Evolutionary conservation across 2,113 vertebrate species (phyloP).

Genomic region (Tapirus terrestris): DNA sequence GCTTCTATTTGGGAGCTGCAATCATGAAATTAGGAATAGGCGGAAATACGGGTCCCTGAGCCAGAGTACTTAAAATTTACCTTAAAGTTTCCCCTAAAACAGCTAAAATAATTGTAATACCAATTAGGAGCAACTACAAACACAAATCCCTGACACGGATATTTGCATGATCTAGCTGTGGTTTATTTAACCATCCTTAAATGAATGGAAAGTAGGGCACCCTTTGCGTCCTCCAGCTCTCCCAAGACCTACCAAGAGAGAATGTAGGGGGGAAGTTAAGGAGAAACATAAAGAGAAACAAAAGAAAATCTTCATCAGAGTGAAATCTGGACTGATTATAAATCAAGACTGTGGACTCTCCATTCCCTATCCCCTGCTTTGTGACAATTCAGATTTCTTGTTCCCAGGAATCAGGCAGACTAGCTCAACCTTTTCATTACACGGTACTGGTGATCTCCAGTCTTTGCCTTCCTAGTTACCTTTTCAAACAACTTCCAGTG

Average conservation of each 20-base stretch:
- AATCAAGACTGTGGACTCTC: background rate
- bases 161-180: background rate
- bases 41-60: background rate
- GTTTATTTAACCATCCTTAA: background rate
- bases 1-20: background rate
- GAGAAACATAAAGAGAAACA: background rate
- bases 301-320: background rate
- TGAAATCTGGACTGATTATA: background rate
- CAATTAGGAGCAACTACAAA: background rate
- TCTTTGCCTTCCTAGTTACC: background rate
- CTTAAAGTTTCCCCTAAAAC: background rate
- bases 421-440: background rate
- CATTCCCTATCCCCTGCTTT: background rate
- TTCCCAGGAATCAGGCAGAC: background rate
- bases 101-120: background rate
- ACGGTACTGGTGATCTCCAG: background rate
- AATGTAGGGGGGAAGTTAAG: background rate
- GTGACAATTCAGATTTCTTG: background rate
- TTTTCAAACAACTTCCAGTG: background rate
- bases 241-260: background rate
- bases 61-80: constrained; percentile 24
- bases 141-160: background rate
- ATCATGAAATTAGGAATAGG: background rate
- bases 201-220: background rate
- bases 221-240: background rate